Percentiles rank a stretch among this genome's conserved stretches.
Evolutionary conservation across 2,797 vertebrate genomes (phyloP).

Genomic region (Triplophysa yarkandensis): DNA sequence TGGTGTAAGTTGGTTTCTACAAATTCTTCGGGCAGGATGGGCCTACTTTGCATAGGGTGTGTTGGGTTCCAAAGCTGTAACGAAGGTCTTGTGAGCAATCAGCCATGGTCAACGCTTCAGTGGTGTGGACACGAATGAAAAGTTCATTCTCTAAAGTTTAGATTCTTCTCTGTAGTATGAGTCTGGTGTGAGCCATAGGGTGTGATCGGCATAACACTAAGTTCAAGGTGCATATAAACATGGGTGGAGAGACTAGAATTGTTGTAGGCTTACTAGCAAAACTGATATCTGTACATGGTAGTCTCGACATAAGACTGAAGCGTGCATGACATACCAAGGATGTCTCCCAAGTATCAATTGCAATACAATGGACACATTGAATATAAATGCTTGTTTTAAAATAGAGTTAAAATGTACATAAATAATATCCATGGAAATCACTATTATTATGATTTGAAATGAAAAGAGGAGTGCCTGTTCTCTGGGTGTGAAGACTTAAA

Average conservation of each 20-base stretch:
- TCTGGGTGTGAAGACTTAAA: conserved; percentile 42
- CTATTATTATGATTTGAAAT: conserved; percentile 8
- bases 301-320: background rate
- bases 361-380: background rate
- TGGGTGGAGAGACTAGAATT: conserved; percentile 23
- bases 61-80: conserved; percentile 27
- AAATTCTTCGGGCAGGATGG: conserved; percentile 67
- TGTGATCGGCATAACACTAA: conserved; percentile 5
- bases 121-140: background rate
- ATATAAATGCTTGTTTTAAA: no score
- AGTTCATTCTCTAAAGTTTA: background rate
- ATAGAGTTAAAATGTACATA: background rate
- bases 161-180: background rate
- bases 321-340: conserved; percentile 5
- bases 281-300: background rate
- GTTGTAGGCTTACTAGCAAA: background rate
- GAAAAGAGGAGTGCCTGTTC: conserved; percentile 26
- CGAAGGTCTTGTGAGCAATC: background rate
- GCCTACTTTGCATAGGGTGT: conserved; percentile 55
- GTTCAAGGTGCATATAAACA: conserved; percentile 27
- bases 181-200: background rate
- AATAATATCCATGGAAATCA: background rate
- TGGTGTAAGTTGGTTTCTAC: conserved; percentile 25
- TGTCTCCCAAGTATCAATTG: background rate
- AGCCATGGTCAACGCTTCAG: background rate